Evolutionary conservation across 2,113 vertebrate genomes (phyloP).

Genomic region (Sula dactylatra): DNA sequence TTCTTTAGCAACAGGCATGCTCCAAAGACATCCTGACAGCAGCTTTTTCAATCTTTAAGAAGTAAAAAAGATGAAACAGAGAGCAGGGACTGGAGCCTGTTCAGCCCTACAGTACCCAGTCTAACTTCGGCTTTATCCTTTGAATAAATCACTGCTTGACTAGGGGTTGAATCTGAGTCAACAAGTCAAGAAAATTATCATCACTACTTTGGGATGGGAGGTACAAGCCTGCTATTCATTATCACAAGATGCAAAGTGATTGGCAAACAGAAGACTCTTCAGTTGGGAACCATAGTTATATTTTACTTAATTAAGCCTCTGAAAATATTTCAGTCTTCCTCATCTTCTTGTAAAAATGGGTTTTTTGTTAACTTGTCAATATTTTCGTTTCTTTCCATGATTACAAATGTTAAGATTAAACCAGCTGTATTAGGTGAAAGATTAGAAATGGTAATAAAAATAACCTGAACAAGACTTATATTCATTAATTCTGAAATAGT

Average conservation of each 20-base stretch:
- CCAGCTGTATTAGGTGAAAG: not conserved
- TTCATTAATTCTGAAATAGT: not conserved
- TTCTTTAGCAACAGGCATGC: not conserved
- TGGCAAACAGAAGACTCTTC: not conserved
- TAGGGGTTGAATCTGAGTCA: not conserved
- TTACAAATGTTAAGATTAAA: conserved; percentile 23
- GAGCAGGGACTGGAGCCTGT: not conserved
- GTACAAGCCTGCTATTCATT: not conserved
- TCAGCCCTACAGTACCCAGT: not conserved
- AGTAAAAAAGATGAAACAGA: not conserved
- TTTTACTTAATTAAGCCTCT: not conserved
- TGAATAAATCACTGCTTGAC: not conserved
- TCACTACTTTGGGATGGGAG: not conserved
- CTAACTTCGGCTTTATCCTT: not conserved
- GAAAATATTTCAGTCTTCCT: not conserved
- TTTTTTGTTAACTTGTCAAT: conserved; percentile 4
- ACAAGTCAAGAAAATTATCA: not conserved
- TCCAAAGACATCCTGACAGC: not conserved
- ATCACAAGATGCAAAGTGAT: not conserved
- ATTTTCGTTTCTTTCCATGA: not conserved
- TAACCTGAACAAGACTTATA: conserved; percentile 17
- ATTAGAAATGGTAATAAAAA: conserved; percentile 42
- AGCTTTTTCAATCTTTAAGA: not conserved
- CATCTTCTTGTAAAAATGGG: not conserved
- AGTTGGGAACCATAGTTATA: not conserved